Conservation (phyloP, 2,888 invertebrate genomes). For the Chymomyza caudatula region DNA sequence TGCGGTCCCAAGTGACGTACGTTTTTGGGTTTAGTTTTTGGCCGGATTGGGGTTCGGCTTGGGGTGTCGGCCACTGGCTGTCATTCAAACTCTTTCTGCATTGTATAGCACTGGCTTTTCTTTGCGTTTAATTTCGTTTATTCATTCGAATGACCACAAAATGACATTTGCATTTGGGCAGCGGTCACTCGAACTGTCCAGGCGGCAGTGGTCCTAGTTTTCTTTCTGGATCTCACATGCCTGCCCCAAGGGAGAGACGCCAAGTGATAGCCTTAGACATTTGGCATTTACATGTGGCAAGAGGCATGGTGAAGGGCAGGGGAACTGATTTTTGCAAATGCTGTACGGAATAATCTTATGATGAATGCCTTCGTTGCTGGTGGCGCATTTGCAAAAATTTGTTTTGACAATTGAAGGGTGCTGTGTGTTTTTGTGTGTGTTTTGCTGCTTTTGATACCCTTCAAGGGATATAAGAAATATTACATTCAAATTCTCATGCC, state of each 20-base stretch:
- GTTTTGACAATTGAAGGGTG: conserved; percentile 67
- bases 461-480: not conserved
- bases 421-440: conserved; percentile 32
- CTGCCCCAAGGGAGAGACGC: conserved; percentile 32
- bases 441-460: not conserved
- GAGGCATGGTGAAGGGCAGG: not conserved
- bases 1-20: conserved; percentile 66
- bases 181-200: conserved; percentile 9
- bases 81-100: conserved; percentile 52
- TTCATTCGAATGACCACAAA: conserved; percentile 76
- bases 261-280: conserved; percentile 11
- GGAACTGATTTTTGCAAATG: conserved; percentile 1
- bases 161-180: conserved; percentile 73
- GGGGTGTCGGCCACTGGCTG: conserved; percentile 15
- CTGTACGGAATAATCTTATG: conserved; percentile 56
- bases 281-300: conserved; percentile 9
- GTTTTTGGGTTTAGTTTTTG: conserved; percentile 15
- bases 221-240: conserved; percentile 33
- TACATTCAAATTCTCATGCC: too few relatives aligned
- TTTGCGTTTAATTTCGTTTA: conserved; percentile 75
- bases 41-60: conserved; percentile 3
- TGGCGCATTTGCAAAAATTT: conserved; percentile 69
- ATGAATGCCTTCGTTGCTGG: conserved; percentile 64
- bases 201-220: too few relatives aligned
- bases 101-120: conserved; percentile 18